Conservation (phyloP, 2,888 invertebrate genomes). For the Lobophora halterata region DNA sequence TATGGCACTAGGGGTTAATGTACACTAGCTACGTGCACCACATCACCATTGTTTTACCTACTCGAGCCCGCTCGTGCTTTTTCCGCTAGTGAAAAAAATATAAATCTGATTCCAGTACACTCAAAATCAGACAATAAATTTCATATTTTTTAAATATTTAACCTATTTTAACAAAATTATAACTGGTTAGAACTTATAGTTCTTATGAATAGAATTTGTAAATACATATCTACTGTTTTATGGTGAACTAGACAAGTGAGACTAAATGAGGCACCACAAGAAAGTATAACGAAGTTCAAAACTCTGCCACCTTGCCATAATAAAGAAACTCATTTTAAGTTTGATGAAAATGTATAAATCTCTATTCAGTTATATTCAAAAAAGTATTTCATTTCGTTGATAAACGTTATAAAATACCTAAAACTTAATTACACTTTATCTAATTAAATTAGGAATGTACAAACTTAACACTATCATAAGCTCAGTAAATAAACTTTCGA, state of each 20-base stretch:
- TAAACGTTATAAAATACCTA: constrained; percentile 15
- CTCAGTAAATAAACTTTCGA: constrained; percentile 37
- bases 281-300: too few species aligned
- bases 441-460: constrained; percentile 66
- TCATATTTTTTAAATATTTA: too few species aligned
- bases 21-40: too few species aligned
- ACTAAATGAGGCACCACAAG: neutral
- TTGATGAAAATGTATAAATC: too few species aligned
- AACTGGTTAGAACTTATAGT: constrained; percentile 20
- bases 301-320: too few species aligned
- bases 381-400: constrained; percentile 2
- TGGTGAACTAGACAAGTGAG: neutral
- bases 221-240: constrained; percentile 9
- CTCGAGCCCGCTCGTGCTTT: too few species aligned
- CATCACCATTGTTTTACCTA: too few species aligned
- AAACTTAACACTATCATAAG: constrained; percentile 53
- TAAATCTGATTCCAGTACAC: too few species aligned
- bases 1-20: too few species aligned
- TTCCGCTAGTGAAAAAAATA: too few species aligned
- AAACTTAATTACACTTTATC: constrained; percentile 28
- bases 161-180: constrained; percentile 11
- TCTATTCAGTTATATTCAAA: neutral
- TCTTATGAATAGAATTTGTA: constrained; percentile 18
- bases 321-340: too few species aligned
- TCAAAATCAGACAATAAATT: too few species aligned